Conservation (phyloP, 2,888 invertebrate species). For the Lymantria dispar region DNA sequence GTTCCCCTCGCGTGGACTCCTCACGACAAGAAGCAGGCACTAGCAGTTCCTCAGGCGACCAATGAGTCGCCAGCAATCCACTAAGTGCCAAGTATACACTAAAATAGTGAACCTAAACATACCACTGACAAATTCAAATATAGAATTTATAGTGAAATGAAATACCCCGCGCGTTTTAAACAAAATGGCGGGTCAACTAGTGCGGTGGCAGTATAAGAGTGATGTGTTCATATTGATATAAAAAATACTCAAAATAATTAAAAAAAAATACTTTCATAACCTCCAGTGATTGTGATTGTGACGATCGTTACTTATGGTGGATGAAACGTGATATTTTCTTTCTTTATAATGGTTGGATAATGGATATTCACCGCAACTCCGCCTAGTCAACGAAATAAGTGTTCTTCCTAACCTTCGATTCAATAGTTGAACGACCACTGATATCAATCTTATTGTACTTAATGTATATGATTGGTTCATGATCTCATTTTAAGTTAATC, state of each 20-base stretch:
- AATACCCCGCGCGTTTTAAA: background rate
- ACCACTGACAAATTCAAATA: slow-evolving; percentile 1
- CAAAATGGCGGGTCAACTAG: slow-evolving; percentile 4
- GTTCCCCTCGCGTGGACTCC: slow-evolving; percentile 38
- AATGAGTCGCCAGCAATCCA: slow-evolving; percentile 16
- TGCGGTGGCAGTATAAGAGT: slow-evolving; percentile 40
- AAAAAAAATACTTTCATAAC: slow-evolving; percentile 39
- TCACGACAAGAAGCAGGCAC: slow-evolving; percentile 43
- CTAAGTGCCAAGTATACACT: slow-evolving; percentile 4
- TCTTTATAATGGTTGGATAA: slow-evolving; percentile 34
- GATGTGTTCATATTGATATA: slow-evolving; percentile 65
- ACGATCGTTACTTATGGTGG: slow-evolving; percentile 42
- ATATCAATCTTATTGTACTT: slow-evolving; percentile 27
- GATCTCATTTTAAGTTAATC: slow-evolving; percentile 64
- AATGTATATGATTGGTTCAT: slow-evolving; percentile 56
- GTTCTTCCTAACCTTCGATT: slow-evolving; percentile 31
- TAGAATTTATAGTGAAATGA: background rate
- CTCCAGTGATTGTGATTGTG: slow-evolving; percentile 61
- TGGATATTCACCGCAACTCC: slow-evolving; percentile 58
- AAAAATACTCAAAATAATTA: slow-evolving; percentile 65
- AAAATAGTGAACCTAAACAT: slow-evolving; percentile 2
- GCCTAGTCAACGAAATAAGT: slow-evolving; percentile 74
- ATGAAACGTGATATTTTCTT: slow-evolving; percentile 75
- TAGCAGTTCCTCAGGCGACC: slow-evolving; percentile 35
- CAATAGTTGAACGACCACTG: slow-evolving; percentile 13